A percentile compares a stretch with the other conserved stretches of the same genome.
phyloP scores from a whole-genome alignment of 2,888 invertebrate species.

The Scaptomyza parva region DNA sequence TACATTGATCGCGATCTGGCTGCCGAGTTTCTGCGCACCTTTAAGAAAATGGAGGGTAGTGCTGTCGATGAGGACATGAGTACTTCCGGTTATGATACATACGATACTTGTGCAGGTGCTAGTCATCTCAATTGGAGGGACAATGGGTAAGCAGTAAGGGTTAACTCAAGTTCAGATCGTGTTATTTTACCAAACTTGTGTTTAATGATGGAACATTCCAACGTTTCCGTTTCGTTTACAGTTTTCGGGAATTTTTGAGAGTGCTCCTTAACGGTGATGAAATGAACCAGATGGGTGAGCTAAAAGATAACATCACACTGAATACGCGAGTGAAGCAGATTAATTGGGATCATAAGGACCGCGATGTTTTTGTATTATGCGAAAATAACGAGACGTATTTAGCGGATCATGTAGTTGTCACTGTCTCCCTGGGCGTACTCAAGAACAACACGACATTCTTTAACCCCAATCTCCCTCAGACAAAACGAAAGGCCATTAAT shows the following conservation, averaged over 20 bases:
- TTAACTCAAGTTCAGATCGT: neutral
- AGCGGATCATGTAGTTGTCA: conserved; percentile 87
- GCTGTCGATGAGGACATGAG: conserved; percentile 85
- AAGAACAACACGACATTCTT: conserved; percentile 85
- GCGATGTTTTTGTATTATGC: conserved; percentile 53
- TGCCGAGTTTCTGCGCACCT: conserved; percentile 86
- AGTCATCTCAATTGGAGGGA: conserved; percentile 89
- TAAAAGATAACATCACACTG: conserved; percentile 74
- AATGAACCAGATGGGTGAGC: conserved; percentile 49
- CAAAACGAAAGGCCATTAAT: conserved; percentile 85
- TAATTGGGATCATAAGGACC: conserved; percentile 59
- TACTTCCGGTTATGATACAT: conserved; percentile 87
- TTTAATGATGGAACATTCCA: too few species aligned
- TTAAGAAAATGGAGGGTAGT: conserved; percentile 84
- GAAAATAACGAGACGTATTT: conserved; percentile 79
- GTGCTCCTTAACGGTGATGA: conserved; percentile 49
- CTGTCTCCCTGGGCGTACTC: conserved; percentile 87
- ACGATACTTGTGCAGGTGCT: conserved; percentile 89
- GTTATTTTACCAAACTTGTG: neutral
- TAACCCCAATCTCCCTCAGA: conserved; percentile 84
- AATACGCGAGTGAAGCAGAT: conserved; percentile 59
- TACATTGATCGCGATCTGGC: conserved; percentile 83
- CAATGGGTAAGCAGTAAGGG: conserved; percentile 86
- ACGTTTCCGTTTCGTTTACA: conserved; percentile 75
- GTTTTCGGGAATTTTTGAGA: conserved; percentile 44